phyloP scores from a whole-genome alignment of 35 echinoderm and acorn worm species.

The Apostichopus californicus region DNA sequence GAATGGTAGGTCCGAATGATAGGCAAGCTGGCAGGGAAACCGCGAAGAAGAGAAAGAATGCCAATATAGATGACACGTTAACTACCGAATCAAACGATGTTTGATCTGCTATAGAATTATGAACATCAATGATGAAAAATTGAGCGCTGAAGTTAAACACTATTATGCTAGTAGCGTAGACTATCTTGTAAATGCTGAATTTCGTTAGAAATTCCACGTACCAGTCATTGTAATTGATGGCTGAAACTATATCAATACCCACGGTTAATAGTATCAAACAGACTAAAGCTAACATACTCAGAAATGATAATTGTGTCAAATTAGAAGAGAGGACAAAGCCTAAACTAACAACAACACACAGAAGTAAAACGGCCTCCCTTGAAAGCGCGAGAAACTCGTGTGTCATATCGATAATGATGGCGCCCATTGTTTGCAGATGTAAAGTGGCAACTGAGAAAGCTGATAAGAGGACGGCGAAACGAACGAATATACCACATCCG shows the following conservation, averaged over 20 bases:
- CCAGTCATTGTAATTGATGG: background rate
- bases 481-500: background rate
- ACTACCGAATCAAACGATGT: background rate
- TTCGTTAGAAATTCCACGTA: background rate
- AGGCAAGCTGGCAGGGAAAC: constrained; percentile 13
- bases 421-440: constrained; percentile 28
- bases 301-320: constrained; percentile 3
- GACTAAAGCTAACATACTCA: constrained; percentile 7
- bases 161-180: constrained; percentile 25
- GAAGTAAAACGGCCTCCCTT: background rate
- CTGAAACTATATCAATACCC: background rate
- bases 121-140: constrained; percentile 45
- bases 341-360: background rate
- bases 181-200: background rate
- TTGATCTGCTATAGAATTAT: constrained; percentile 11
- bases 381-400: background rate
- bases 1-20: background rate
- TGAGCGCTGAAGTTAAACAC: constrained; percentile 47
- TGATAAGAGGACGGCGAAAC: constrained; percentile 15
- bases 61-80: constrained; percentile 8
- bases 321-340: constrained; percentile 2
- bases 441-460: constrained; percentile 10
- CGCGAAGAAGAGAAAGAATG: background rate
- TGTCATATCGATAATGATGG: background rate
- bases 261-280: background rate